These are phyloP conservation scores for Deroptyus accipitrinus DNA, from an alignment of 2,113 vertebrate species.

Conservation along the genomic window DNA sequence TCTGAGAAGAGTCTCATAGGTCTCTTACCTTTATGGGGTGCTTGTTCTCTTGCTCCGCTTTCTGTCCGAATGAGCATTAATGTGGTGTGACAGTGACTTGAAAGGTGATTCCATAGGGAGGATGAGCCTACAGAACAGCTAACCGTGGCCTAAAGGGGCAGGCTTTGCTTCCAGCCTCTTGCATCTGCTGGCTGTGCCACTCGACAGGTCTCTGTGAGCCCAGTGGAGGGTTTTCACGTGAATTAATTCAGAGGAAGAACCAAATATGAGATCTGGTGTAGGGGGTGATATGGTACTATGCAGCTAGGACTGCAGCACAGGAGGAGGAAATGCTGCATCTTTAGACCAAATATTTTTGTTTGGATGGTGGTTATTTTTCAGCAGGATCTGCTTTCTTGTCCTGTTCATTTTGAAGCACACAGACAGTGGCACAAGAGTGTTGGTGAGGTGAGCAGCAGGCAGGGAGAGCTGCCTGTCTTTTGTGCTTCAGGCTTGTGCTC, in stretches of 20 bases:
- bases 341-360: not conserved
- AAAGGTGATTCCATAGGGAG: not conserved
- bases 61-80: not conserved
- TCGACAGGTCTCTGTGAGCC: not conserved
- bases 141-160: not conserved
- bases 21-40: not conserved
- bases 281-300: accelerated
- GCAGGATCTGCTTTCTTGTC: not conserved
- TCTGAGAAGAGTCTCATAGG: not conserved
- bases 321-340: not conserved
- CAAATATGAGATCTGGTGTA: accelerated
- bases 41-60: accelerated
- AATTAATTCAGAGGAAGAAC: not conserved
- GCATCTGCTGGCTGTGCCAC: accelerated
- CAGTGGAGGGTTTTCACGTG: not conserved
- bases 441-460: not conserved
- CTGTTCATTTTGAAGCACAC: not conserved
- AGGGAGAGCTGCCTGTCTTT: not conserved
- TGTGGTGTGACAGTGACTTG: accelerated
- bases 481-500: not conserved
- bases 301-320: not conserved
- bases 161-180: not conserved
- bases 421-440: accelerated
- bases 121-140: not conserved
- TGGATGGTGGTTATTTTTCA: not conserved